A percentile compares a stretch with the other conserved stretches of the same genome.
These are phyloP conservation scores for Drosophila affinis DNA, from an alignment of 2,888 invertebrate genomes.

Conservation along the genomic window DNA sequence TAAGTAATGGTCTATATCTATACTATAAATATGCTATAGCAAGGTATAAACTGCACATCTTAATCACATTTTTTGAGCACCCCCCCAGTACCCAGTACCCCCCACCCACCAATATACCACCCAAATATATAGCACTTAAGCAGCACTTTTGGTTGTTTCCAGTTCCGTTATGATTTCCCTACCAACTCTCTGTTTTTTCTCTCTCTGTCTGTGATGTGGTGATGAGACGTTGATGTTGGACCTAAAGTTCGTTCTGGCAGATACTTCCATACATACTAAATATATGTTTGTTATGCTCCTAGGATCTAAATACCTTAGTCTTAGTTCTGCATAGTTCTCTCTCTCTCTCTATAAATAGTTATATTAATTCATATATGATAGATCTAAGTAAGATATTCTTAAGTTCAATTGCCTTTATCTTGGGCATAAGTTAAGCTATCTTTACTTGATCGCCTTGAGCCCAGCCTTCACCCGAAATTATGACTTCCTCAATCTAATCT, in stretches of 20 bases:
- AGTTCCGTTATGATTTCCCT: conserved; percentile 25
- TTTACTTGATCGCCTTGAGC: conserved; percentile 10
- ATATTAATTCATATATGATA: conserved; percentile 22
- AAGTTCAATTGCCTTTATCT: conserved; percentile 22
- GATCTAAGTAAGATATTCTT: conserved; percentile 61
- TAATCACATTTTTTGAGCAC: conserved; percentile 65
- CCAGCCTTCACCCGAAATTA: conserved; percentile 13
- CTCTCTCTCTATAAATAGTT: background rate
- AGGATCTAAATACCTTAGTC: conserved; percentile 58
- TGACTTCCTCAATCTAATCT: conserved; percentile 52
- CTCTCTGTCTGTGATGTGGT: conserved; percentile 80
- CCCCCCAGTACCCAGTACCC: conserved; percentile 30
- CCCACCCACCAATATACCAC: conserved; percentile 17
- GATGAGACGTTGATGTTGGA: conserved; percentile 67
- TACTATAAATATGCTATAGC: conserved; percentile 49
- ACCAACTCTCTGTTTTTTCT: conserved; percentile 34
- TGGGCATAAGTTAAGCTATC: conserved; percentile 43
- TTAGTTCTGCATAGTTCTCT: conserved; percentile 47
- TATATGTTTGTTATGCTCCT: conserved; percentile 49
- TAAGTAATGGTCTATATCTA: conserved; percentile 60
- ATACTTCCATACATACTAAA: conserved; percentile 45
- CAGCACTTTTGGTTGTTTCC: conserved; percentile 59
- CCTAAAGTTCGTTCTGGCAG: conserved; percentile 68
- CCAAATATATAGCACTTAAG: conserved; percentile 60
- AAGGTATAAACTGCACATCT: conserved; percentile 72